A percentile compares a stretch with the other conserved stretches of the same genome.
Evolutionary conservation across 2,113 vertebrate genomes (phyloP).

Genomic region (Pandion haliaetus): DNA sequence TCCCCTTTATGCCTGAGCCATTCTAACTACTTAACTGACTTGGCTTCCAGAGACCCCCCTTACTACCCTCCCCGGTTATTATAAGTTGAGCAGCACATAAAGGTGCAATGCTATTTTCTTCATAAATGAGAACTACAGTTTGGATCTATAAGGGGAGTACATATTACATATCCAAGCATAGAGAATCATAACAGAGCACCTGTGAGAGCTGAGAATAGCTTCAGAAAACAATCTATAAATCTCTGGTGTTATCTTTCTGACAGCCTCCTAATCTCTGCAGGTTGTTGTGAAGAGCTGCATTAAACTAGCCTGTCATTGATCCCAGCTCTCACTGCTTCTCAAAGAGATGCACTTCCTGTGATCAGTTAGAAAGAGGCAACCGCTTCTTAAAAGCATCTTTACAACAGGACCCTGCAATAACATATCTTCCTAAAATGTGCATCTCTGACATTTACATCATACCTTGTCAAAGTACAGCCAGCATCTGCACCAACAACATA

Average conservation of each 20-base stretch:
- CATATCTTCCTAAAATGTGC: not conserved
- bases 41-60: not conserved
- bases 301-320: slow-evolving; percentile 44
- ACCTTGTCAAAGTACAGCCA: not conserved
- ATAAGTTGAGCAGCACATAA: not conserved
- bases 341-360: not conserved
- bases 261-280: slow-evolving; percentile 32
- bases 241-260: slow-evolving; percentile 30
- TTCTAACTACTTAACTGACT: not conserved
- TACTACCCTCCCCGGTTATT: not conserved
- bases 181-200: not conserved
- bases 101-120: not conserved
- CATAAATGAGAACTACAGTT: not conserved
- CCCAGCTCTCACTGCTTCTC: not conserved
- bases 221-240: slow-evolving; percentile 39
- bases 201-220: not conserved
- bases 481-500: not conserved
- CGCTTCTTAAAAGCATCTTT: slow-evolving; percentile 33
- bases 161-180: not conserved
- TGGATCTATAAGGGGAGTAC: not conserved
- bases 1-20: not conserved
- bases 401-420: not conserved
- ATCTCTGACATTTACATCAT: not conserved
- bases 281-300: slow-evolving; percentile 19
- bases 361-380: slow-evolving; percentile 43